Evolutionary conservation across 1,140 invertebrate species (phyloP).

Genomic region (Caenorhabditis latens): DNA sequence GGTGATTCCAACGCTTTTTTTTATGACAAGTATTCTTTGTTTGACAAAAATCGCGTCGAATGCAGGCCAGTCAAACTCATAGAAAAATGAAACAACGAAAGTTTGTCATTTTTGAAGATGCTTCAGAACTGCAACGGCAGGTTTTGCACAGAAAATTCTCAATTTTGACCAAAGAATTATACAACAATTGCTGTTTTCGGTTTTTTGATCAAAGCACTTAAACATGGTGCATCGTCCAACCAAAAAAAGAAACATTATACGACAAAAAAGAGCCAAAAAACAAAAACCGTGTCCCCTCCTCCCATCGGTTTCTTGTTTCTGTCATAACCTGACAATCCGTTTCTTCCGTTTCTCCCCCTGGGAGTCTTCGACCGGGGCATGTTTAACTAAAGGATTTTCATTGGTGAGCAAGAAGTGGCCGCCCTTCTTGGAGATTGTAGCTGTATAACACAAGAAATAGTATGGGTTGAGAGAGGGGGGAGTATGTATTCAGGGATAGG

Average conservation of each 20-base stretch:
- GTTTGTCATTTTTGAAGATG: no score
- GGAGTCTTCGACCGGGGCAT: neutral
- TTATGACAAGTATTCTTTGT: no score
- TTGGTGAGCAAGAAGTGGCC: neutral
- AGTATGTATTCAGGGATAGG: neutral
- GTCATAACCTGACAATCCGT: constrained; percentile 28
- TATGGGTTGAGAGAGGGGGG: neutral
- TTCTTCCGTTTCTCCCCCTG: constrained; percentile 12
- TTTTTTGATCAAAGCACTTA: no score
- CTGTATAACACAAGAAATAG: neutral
- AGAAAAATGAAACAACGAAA: no score
- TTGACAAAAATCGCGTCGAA: no score
- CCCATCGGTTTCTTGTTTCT: constrained; percentile 2
- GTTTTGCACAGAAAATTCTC: no score
- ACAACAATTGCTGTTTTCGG: no score
- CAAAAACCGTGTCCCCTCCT: neutral
- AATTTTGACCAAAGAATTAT: no score
- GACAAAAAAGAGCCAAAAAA: neutral
- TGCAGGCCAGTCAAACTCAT: no score
- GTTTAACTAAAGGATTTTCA: constrained; percentile 22
- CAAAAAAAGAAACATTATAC: neutral
- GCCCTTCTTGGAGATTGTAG: neutral
- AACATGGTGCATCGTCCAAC: no score
- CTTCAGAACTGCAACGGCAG: no score
- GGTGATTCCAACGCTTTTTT: no score